A percentile compares a stretch with the other conserved stretches of the same genome.
phyloP scores from a whole-genome alignment of 2,113 vertebrate species.

The Sterrhoptilus dennistouni region DNA sequence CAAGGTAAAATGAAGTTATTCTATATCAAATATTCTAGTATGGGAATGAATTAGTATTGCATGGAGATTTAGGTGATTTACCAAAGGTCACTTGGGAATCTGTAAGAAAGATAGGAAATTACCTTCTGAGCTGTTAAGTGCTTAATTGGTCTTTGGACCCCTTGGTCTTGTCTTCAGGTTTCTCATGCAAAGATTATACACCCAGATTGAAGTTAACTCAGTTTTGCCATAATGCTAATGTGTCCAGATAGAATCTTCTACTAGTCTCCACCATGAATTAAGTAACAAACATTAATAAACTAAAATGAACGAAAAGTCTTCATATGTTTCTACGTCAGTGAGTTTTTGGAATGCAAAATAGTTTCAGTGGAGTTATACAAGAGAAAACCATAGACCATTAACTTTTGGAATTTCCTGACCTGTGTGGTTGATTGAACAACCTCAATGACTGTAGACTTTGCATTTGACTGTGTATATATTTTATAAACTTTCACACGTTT shows the following conservation, averaged over 20 bases:
- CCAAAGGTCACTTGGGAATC: not conserved
- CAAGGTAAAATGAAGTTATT: not conserved
- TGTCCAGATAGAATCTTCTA: not conserved
- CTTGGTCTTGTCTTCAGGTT: not conserved
- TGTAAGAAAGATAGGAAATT: not conserved
- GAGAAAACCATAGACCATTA: slow-evolving; percentile 28
- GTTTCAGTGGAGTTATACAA: not conserved
- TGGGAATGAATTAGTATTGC: not conserved
- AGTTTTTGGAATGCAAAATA: slow-evolving; percentile 33
- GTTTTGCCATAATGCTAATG: not conserved
- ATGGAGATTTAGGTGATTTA: not conserved
- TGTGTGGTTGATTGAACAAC: slow-evolving; percentile 33
- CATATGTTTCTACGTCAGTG: not conserved
- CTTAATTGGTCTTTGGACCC: not conserved
- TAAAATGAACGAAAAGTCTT: slow-evolving; percentile 6
- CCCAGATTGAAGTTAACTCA: not conserved
- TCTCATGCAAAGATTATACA: not conserved
- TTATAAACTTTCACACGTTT: not conserved
- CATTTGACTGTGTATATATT: not conserved
- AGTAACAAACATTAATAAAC: slow-evolving; percentile 24
- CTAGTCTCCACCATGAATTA: not conserved
- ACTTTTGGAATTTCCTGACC: slow-evolving; percentile 63
- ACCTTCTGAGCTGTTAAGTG: not conserved
- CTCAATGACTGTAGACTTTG: not conserved
- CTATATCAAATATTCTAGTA: not conserved